Base-by-base conservation (phyloP, 1,140 invertebrate species). In the Pseudomyrmex dendroicus region DNA sequence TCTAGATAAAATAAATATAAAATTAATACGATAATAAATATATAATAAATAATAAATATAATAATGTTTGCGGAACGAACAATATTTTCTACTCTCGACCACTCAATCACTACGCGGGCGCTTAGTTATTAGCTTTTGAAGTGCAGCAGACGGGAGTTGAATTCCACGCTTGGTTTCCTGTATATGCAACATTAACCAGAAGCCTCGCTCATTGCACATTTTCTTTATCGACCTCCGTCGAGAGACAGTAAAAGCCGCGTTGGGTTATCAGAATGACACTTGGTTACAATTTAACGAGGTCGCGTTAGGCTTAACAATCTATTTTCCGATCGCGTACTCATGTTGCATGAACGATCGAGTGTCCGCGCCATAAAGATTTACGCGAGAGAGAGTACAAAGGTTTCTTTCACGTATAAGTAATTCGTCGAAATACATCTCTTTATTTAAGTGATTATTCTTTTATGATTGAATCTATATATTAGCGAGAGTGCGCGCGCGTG, bases 211-310 rank as follows among this genome's bases (percentile, higher is more conserved):
- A 61, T 82, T 87, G 83, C 76, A 82, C 62, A 87, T 88, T 87
- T 35, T 87, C 82, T 88, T 88, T 88, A 87, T 88, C 86, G 76
- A 80, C 64, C 61, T 87, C 50, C 35, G 73, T 86, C 50, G 73
- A 84, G 85, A 67, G 86, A 86, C 80, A 67, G 86, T 87, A 88
- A 88, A 72, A 76, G 70, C 86, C 70, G 82, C 77, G 64, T 77
- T 84, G 86, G 86, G 86, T 88, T 88, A 88, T 88, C 86, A 83
- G 86, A 87, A 88, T 87, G 85, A 88, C 85, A 87, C 85, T 88
- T 82, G 70, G 86, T 89, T 88, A 86, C 87, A 89, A 56, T 73
- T 68, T 83, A 86, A 89, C 82, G 88, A 89, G 88, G 83, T 87
- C 87, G 82, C 73, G 64, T 78, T 52, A 66, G 61, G 61, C 13